Conservation (phyloP, 2,113 vertebrate species). For the Thymallus thymallus region DNA sequence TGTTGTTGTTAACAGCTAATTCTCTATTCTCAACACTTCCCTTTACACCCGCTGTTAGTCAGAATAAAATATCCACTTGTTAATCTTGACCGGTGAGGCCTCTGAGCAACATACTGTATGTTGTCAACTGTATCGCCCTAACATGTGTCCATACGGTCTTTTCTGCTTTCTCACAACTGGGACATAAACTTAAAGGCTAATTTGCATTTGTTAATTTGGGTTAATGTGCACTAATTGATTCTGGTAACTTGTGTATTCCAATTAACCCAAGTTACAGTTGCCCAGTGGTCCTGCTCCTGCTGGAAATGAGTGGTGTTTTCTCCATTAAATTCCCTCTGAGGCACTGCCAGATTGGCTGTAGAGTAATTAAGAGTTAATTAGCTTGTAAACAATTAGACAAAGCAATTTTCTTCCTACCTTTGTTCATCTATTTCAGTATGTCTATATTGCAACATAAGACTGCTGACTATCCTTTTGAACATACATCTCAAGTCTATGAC, state of each 20-base stretch:
- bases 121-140: constrained; percentile 79
- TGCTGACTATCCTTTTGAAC: not conserved
- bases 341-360: constrained; percentile 70
- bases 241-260: constrained; percentile 78
- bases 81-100: constrained; percentile 24
- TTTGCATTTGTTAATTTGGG: constrained; percentile 89
- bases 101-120: constrained; percentile 58
- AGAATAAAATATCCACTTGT: constrained; percentile 46
- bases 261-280: constrained; percentile 78
- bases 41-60: not conserved
- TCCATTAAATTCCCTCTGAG: constrained; percentile 77
- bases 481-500: not conserved
- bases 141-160: constrained; percentile 75
- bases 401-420: constrained; percentile 10
- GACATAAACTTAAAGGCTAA: constrained; percentile 84
- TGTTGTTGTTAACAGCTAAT: not conserved
- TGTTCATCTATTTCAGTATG: constrained; percentile 14
- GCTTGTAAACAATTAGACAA: constrained; percentile 55
- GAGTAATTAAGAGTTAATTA: constrained; percentile 89
- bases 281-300: constrained; percentile 55
- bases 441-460: constrained; percentile 16
- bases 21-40: not conserved
- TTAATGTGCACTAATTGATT: constrained; percentile 87
- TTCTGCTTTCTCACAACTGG: constrained; percentile 61
- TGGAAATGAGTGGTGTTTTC: constrained; percentile 71